Conservation (phyloP, 2,113 vertebrate species). For the Sinocyclocheilus anophthalmus region DNA sequence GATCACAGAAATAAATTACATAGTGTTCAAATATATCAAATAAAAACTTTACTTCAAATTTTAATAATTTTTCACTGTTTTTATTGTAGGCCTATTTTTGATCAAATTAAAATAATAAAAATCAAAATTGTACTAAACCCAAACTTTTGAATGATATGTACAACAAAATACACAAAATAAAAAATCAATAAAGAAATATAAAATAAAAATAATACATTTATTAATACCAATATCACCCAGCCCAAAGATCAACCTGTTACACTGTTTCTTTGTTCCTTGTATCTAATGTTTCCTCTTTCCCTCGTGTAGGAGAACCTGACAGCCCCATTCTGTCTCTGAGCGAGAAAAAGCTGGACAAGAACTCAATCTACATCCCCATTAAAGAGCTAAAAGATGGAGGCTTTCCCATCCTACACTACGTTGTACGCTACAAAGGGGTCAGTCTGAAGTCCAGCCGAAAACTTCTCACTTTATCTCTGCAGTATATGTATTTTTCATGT, state of each 20-base stretch:
- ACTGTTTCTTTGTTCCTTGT: neutral
- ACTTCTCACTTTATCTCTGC: neutral
- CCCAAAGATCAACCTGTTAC: neutral
- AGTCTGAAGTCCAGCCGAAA: neutral
- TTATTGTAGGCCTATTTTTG: neutral
- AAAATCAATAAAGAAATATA: neutral
- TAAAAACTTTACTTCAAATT: neutral
- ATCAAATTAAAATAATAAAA: neutral
- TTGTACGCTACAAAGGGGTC: conserved; percentile 70
- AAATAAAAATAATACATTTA: neutral
- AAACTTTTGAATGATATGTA: neutral
- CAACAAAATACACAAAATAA: neutral
- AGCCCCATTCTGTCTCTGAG: conserved; percentile 59
- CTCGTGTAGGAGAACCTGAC: conserved; percentile 73
- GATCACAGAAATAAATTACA: no score
- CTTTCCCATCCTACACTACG: conserved; percentile 62
- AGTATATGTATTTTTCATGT: neutral
- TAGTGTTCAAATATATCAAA: neutral
- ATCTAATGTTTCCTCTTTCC: neutral
- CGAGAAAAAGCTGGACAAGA: conserved; percentile 62
- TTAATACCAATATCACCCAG: neutral
- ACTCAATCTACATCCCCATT: conserved; percentile 68
- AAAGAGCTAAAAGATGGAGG: conserved; percentile 61
- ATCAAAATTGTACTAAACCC: neutral
- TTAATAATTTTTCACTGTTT: neutral